Base-by-base conservation (phyloP, 2,888 invertebrate species). In the Eueremaeus valkanovi region DNA sequence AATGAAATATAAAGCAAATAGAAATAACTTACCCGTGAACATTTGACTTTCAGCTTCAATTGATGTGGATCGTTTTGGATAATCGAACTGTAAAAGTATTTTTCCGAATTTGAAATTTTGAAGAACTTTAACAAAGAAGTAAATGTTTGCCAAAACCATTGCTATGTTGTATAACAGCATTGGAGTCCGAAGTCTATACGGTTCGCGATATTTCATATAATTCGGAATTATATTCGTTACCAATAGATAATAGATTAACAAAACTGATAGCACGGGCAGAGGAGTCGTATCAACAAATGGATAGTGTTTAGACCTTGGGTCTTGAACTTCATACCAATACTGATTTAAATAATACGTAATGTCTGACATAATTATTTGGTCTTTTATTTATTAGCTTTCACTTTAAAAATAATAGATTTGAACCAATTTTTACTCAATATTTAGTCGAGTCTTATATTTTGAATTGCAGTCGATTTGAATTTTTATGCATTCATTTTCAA, bases 241-340 rank as follows among this genome's bases (percentile, higher is more conserved):
- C 24, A 75, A 36, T 49, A 68, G 45, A 36, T 36, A 36, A 42
- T 75, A 75, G 29, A 8, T 18, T 0, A 18, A 18, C 21, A 75
- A 8, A 6, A 75, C 33, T n/a, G 21, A 16, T 2, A 21, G 3
- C 1, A 51, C 3, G 21, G 21, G 5, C 2, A 51, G 21, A 2
- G 51, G 51, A 51, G 21, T 5, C 8, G 6, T 21, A 21, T 51
- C 21, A 5, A 51, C 21, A 1, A 51, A 21, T 2, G 21, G 21
- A 16, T 1, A 51, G 29, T 58, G 58, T 58, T 58, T 58, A 9
- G 74, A 70, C 27, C 74, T 6, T 13, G 74, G 74, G 42, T 74
- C 74, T 16, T 31, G 33, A 40, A 36, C 27, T 21, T 74, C 74
- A 36, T 70, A 33, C 74, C 74, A 74, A 70, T 45, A 74, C n/a